Evolutionary conservation across 2,113 vertebrate species (phyloP).

Genomic region (Dinomys branickii): DNA sequence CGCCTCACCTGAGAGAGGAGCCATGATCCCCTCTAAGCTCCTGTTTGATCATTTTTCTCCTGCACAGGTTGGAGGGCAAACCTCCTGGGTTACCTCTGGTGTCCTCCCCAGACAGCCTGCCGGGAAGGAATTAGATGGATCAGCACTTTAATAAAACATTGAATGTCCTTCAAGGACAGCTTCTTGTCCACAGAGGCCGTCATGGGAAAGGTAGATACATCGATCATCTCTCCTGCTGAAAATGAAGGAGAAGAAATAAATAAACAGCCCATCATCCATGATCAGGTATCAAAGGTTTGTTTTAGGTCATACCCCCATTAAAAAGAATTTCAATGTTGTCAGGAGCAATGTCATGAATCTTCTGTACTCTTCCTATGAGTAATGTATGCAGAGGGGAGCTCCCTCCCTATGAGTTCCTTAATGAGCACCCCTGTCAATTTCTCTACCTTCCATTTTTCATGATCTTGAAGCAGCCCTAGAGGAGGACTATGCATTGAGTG

Average conservation of each 20-base stretch:
- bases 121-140: constrained; percentile 84
- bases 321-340: constrained; percentile 85
- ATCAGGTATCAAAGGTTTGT: constrained; percentile 80
- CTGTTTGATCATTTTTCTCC: not conserved
- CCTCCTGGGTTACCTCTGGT: constrained; percentile 66
- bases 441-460: not conserved
- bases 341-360: constrained; percentile 73
- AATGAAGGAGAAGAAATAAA: constrained; percentile 88
- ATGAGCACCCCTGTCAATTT: not conserved
- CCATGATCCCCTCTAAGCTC: not conserved
- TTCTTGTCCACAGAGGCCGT: constrained; percentile 83
- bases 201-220: constrained; percentile 84
- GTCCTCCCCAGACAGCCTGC: constrained; percentile 68
- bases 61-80: constrained; percentile 55
- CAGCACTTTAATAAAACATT: constrained; percentile 85
- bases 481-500: not conserved
- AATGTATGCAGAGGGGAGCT: constrained; percentile 58
- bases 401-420: constrained; percentile 31
- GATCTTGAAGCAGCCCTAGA: not conserved
- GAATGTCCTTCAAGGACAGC: constrained; percentile 86
- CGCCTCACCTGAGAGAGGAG: not conserved
- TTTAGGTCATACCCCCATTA: constrained; percentile 84
- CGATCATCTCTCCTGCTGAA: constrained; percentile 86
- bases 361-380: constrained; percentile 49
- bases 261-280: constrained; percentile 85